Base-by-base conservation (phyloP, 2,888 invertebrate genomes). In the Eledone cirrhosa region DNA sequence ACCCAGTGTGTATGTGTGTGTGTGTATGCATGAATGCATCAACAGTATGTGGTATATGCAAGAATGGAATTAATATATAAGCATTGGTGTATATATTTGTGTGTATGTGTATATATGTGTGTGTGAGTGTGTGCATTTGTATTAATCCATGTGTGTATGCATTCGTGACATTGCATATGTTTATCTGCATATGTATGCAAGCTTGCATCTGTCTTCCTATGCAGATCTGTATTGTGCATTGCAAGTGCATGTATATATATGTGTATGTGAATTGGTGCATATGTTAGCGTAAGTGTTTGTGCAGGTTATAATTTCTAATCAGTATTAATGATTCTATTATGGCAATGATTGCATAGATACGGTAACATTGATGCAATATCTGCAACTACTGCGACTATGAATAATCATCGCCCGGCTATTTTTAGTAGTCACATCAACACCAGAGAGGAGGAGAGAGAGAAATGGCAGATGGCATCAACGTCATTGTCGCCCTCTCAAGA, bases 31-130 rank as follows among this genome's bases (percentile, higher is more conserved):
- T 78, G 5, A 16, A 33, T 48, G 75, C 48, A 72, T 78, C 48
- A 22, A 53, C 47, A 75, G 41, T 48, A 48, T 47, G 47, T 47
- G 41, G 75, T 78, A 72, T 77, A 72, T 47, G 67, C 24, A 41
- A 19, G 16, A 24, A 22, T 48, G 19, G 77, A 41, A 48, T n/a
- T n/a, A 27, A 33, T 27, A 77, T 78, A 77, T 72, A 27, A 69
- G 77, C 53, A 77, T 78, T 69, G 67, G 69, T 77, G 77, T 48
- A 77, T 77, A 59, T 48, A 69, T 77, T 65, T 79, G 77, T 69
- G 77, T 79, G 69, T 48, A 48, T 67, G 69, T 48, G 77, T 79
- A 41, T 77, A 69, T 79, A 69, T 77, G 72, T 47, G 31, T 2
- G 22, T 1, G 22, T 31, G 47, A 8, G 41, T 41, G 41, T 41